Conservation (phyloP, 2,797 vertebrate species). For the Sparidentex hasta region DNA sequence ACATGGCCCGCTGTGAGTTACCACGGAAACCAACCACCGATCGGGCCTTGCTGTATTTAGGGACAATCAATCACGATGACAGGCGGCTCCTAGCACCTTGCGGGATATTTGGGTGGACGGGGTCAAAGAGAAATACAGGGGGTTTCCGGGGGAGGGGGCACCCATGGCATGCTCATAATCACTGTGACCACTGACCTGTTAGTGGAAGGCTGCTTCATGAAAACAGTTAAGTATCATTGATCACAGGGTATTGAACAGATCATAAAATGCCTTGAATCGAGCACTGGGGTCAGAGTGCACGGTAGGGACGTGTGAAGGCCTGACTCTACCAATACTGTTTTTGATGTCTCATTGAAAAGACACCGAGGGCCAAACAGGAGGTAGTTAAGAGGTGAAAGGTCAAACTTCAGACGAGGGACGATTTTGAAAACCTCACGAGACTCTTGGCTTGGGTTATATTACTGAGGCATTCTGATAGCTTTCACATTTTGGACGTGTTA, state of each 20-base stretch:
- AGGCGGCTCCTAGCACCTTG: slow-evolving; percentile 64
- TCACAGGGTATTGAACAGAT: slow-evolving; percentile 68
- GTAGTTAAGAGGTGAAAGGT: slow-evolving; percentile 56
- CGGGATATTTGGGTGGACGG: slow-evolving; percentile 55
- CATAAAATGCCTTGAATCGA: slow-evolving; percentile 62
- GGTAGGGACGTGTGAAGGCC: slow-evolving; percentile 22
- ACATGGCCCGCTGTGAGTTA: slow-evolving; percentile 55
- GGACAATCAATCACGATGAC: slow-evolving; percentile 75
- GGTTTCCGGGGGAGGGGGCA: slow-evolving; percentile 19
- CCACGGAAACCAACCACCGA: slow-evolving; percentile 58
- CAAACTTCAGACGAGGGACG: slow-evolving; percentile 20
- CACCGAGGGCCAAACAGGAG: slow-evolving; percentile 18
- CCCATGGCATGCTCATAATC: slow-evolving; percentile 54
- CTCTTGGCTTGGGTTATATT: slow-evolving; percentile 23
- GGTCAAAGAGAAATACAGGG: slow-evolving; percentile 35
- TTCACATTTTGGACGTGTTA: background rate
- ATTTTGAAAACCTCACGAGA: slow-evolving; percentile 20
- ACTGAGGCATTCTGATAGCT: slow-evolving; percentile 2
- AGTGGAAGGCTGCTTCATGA: slow-evolving; percentile 13
- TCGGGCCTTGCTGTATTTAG: slow-evolving; percentile 62
- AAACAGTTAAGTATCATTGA: slow-evolving; percentile 65
- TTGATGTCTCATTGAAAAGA: slow-evolving; percentile 56
- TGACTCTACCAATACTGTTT: slow-evolving; percentile 37
- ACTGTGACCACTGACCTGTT: slow-evolving; percentile 61
- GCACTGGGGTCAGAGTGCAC: slow-evolving; percentile 55